Evolutionary conservation across 1,140 invertebrate genomes (phyloP), one percentile per base, ranked within the genome.

Genomic region (Drosophila sturtevanti): DNA sequence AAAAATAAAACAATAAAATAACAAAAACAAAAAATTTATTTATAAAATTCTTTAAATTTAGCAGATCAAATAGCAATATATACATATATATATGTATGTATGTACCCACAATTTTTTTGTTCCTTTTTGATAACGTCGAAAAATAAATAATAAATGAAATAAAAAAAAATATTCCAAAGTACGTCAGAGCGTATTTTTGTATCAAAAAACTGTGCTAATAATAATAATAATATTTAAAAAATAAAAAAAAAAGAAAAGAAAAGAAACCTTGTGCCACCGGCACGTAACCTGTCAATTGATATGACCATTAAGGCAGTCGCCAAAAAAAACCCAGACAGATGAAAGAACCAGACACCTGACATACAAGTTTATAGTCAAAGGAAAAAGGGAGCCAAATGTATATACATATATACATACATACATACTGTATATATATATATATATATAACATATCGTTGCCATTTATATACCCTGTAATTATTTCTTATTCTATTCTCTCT

Each of bases 31-130:
- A n/a, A n/a, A 75, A 59, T 65, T 51, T 73, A 65, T 86, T 66
- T 86, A 81, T 72, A 56, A 31, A 74, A 41, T 64, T 68, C 61
- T 77, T 81, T 68, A 62, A 75, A 71, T 86, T 74, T 71, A 74
- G 77, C 58, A 60, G 16, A 24, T 54, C 61, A 38, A 82, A 72
- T 56, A 77, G 56, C 80, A 67, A 68, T 31, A 67, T 5, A 16
- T 44, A 48, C n/a, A 35, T 56, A 37, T 55, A 38, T 18, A 34
- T 34, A 34, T 31, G 31, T 9, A 34, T 14, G n/a, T 2, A 14
- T 44, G 9, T 44, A n/a, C n/a, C n/a, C n/a, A n/a, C 14, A 5
- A 6, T 16, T 18, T 18, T 21, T 18, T 56, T 66, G 73, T 69
- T 72, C 41, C 61, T 69, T 58, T 56, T 69, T 63, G 55, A 72